Conservation (phyloP, 2,113 vertebrate species). For the Uria aalge region DNA sequence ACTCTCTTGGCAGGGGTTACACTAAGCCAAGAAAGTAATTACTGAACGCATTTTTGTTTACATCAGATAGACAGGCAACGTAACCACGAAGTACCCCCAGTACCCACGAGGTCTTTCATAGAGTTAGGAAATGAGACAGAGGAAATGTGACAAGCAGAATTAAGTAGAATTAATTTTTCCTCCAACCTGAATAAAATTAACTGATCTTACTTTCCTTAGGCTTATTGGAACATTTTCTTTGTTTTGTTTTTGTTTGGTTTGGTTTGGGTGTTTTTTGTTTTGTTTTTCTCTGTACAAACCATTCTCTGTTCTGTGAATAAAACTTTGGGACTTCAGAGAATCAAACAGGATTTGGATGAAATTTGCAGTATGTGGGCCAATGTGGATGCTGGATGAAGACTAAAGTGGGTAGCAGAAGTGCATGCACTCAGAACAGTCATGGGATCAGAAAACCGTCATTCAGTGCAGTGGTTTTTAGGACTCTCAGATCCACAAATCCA, state of each 20-base stretch:
- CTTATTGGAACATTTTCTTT: neutral
- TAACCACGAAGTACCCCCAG: neutral
- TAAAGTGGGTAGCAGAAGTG: neutral
- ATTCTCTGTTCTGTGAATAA: neutral
- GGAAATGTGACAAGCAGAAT: neutral
- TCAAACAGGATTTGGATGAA: neutral
- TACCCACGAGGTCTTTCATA: neutral
- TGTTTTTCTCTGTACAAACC: neutral
- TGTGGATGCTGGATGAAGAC: neutral
- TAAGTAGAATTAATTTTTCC: neutral
- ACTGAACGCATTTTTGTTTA: neutral
- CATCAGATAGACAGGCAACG: neutral
- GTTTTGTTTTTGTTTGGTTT: neutral
- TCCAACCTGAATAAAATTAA: neutral
- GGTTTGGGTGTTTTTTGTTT: neutral
- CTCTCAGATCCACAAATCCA: neutral
- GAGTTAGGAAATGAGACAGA: neutral
- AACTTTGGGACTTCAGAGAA: neutral
- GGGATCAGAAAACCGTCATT: neutral
- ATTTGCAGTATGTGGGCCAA: neutral
- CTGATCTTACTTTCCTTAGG: neutral
- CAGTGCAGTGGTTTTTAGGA: neutral
- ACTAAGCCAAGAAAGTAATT: neutral
- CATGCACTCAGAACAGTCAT: neutral
- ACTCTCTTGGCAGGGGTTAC: neutral